Percentiles rank a stretch among this genome's conserved stretches.
These are phyloP conservation scores for Pseudolaguvia tuberculata DNA, from an alignment of 2,113 vertebrate species.

Conservation along the genomic window DNA sequence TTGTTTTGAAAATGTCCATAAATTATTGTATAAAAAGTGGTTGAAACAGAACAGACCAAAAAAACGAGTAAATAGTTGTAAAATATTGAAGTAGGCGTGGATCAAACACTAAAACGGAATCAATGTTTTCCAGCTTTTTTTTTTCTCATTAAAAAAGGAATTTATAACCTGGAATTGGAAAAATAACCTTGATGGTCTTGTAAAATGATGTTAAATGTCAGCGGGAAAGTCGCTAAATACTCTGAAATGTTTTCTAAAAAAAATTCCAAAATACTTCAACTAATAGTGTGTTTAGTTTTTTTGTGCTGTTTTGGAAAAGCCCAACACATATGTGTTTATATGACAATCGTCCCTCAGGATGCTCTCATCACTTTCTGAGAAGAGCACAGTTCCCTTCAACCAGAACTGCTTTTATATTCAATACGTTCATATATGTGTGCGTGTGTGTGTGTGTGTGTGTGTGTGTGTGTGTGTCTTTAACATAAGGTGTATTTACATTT, in stretches of 20 bases:
- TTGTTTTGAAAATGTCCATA: too few species aligned
- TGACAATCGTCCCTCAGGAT: background rate
- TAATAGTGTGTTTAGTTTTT: background rate
- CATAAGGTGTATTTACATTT: background rate
- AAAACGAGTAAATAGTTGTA: too few species aligned
- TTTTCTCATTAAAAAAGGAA: too few species aligned
- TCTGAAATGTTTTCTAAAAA: constrained; percentile 2
- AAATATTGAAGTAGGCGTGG: too few species aligned
- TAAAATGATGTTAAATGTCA: background rate
- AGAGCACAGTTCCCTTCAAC: background rate
- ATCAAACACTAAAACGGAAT: too few species aligned
- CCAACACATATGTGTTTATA: background rate
- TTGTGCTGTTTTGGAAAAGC: background rate
- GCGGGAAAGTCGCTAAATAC: background rate
- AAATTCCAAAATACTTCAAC: background rate
- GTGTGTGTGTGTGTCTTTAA: background rate
- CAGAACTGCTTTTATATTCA: background rate
- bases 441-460: background rate
- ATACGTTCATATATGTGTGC: background rate
- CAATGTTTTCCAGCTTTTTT: too few species aligned
- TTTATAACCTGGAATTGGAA: too few species aligned
- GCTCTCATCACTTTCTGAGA: background rate
- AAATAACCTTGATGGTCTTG: background rate
- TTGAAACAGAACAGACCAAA: too few species aligned
- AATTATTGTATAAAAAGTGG: too few species aligned